phyloP scores from a whole-genome alignment of 2,113 vertebrate genomes.

The Piliocolobus tephrosceles region DNA sequence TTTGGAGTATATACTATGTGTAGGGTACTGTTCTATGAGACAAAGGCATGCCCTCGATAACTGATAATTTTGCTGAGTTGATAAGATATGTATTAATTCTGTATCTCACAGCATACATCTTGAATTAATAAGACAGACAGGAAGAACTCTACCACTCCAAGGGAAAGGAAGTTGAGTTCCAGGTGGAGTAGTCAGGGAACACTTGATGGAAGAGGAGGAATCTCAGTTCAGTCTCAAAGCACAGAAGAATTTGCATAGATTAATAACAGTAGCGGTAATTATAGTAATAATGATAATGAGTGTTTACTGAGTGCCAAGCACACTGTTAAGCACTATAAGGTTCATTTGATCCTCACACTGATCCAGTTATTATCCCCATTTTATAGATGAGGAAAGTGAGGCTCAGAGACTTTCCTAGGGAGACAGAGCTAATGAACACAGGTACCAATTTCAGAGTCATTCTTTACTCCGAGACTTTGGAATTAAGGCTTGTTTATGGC shows the following conservation, averaged over 20 bases:
- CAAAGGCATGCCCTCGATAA: not conserved
- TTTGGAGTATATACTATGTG: not conserved
- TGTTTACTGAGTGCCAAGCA: not conserved
- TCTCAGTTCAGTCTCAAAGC: not conserved
- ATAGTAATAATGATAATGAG: not conserved
- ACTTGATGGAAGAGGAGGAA: not conserved
- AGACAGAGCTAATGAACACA: not conserved
- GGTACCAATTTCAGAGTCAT: not conserved
- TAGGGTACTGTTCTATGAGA: not conserved
- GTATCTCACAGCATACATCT: not conserved
- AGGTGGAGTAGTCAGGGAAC: not conserved
- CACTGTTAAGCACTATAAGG: not conserved
- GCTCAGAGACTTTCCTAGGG: not conserved
- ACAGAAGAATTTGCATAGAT: not conserved
- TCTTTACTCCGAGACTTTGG: not conserved
- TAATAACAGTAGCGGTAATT: not conserved
- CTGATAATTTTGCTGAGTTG: not conserved
- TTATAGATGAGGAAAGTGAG: slow-evolving; percentile 14
- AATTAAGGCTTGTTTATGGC: not conserved
- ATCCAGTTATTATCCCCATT: not conserved
- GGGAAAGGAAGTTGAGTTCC: not conserved
- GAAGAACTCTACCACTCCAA: not conserved
- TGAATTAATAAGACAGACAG: slow-evolving; percentile 2
- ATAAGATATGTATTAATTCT: not conserved
- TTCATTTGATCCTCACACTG: not conserved